Percentiles rank a stretch among this genome's conserved stretches.
Evolutionary conservation across 2,888 invertebrate species (phyloP).

Genomic region (Rhogogaster chlorosoma): DNA sequence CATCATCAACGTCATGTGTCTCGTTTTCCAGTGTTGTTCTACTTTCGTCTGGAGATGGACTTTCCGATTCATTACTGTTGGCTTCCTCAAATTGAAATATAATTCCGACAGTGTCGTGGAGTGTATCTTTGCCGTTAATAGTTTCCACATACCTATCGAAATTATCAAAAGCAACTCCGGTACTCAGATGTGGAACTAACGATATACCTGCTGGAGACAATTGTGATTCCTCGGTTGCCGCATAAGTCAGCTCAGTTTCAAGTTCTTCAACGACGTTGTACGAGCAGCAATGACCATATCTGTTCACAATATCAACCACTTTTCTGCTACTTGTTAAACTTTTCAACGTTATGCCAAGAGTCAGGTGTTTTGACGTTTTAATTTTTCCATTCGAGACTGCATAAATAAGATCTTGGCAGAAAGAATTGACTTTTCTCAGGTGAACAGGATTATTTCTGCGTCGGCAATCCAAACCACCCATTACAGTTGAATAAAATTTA

Average conservation of each 20-base stretch:
- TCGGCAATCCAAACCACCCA: conserved; percentile 53
- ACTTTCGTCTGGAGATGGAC: neutral
- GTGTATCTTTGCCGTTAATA: conserved; percentile 66
- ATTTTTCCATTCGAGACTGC: conserved; percentile 60
- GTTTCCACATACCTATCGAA: conserved; percentile 69
- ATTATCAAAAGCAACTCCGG: conserved; percentile 67
- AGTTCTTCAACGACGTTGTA: conserved; percentile 68
- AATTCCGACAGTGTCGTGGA: conserved; percentile 57
- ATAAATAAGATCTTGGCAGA: conserved; percentile 59
- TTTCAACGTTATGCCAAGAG: conserved; percentile 67
- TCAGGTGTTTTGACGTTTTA: conserved; percentile 65
- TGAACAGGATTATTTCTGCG: conserved; percentile 49
- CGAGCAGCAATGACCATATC: conserved; percentile 67
- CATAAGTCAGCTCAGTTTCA: conserved; percentile 68
- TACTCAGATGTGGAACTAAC: conserved; percentile 57
- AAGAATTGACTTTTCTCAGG: conserved; percentile 52
- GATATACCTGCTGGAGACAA: conserved; percentile 63
- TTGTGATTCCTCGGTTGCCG: conserved; percentile 54
- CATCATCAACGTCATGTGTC: neutral
- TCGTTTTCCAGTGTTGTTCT: too few relatives aligned
- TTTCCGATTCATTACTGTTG: neutral
- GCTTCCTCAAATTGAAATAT: conserved; percentile 52
- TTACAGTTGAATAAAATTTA: conserved; percentile 52
- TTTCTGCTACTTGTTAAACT: conserved; percentile 65
- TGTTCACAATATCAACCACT: conserved; percentile 67